Evolutionary conservation across 2,797 vertebrate species (phyloP), one percentile per base, ranked within the genome.

Genomic region (Choloepus didactylus): DNA sequence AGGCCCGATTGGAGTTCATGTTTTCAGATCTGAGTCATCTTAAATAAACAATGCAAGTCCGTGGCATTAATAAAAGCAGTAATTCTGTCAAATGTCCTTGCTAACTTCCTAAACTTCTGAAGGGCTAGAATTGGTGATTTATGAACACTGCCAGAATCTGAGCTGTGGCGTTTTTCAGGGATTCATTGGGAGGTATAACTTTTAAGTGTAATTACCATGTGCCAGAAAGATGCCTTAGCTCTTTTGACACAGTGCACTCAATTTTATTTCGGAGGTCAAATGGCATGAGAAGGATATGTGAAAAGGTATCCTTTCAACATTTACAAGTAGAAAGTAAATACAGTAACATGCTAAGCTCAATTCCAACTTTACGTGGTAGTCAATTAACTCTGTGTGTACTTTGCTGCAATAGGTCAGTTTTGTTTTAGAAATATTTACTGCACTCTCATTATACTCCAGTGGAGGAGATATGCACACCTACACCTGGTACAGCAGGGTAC

Each of bases 31-130:
- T 70, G 29, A 75, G 89, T 96, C 96, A 98, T 97, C 96, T 97
- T 97, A 97, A 97, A 97, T 97, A 98, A 98, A 96, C 91, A 87
- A 91, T 91, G 77, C 70, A 89, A 96, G 82, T 54, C 54, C 51
- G 76, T 7, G 85, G 95, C 97, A 97, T 97, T 97, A 97, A 97
- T 96, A 97, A 97, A 95, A 94, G 87, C 93, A 96, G 73, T 85
- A 98, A 98, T 97, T 98, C 96, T 97, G 96, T 97, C 95, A 97
- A 98, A 89, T 95, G 94, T 93, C 95, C 97, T 81, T 88, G 69
- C 93, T 97, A 94, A 95, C 94, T 98, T 98, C 96, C 96, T 97
- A 96, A 97, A 97, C 91, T 94, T 98, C 94, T 95, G 73, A 97
- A 96, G 97, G 82, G 35, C 1, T 91, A 66, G 77, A 44, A 92